Evolutionary conservation across 2,113 vertebrate species (phyloP).

Genomic region (Leptocoma aspasia): DNA sequence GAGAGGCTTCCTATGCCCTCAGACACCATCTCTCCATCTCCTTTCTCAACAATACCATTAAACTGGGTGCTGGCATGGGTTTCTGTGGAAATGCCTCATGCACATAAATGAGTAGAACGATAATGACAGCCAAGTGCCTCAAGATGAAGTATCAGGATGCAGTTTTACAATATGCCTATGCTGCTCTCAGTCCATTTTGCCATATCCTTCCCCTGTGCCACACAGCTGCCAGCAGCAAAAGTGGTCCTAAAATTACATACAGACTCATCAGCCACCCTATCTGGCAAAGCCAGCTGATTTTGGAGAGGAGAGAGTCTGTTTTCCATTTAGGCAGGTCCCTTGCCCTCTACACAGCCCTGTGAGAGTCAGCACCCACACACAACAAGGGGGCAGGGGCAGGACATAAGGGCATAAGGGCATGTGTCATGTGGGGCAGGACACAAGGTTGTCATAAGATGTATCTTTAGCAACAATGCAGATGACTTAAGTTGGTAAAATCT

Average conservation of each 20-base stretch:
- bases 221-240: neutral
- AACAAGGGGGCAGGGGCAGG: neutral
- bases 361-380: neutral
- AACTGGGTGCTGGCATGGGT: neutral
- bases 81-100: neutral
- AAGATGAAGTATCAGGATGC: neutral
- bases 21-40: neutral
- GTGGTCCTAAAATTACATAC: neutral
- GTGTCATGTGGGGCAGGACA: too few species aligned
- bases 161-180: neutral
- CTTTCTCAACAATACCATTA: neutral
- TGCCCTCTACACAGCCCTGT: neutral
- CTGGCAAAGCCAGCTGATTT: neutral
- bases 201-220: neutral
- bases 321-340: neutral
- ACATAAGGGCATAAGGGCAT: neutral
- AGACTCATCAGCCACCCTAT: neutral
- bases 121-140: neutral
- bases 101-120: neutral
- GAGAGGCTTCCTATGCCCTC: neutral
- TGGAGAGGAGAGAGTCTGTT: neutral
- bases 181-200: neutral
- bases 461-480: neutral
- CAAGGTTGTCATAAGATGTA: fast-evolving
- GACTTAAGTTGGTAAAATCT: neutral